A percentile compares a stretch with the other conserved stretches of the same genome.
phyloP scores from a whole-genome alignment of 2,888 invertebrate species.

The Lochmaea crataegi region DNA sequence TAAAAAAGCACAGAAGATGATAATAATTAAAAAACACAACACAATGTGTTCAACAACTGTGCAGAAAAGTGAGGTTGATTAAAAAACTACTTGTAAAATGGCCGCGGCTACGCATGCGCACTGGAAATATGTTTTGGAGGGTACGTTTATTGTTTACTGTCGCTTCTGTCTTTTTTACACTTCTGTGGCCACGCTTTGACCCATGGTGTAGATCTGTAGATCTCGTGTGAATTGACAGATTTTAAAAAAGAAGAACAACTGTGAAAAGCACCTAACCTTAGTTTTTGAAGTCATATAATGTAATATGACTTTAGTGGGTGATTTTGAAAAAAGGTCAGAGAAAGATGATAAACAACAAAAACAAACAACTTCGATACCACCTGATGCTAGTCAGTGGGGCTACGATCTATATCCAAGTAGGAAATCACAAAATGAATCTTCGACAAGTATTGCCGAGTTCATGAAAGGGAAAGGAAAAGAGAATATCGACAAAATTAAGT shows the following conservation, averaged over 20 bases:
- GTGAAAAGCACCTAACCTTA: background rate
- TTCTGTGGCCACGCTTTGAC: no score
- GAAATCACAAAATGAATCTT: slow-evolving; percentile 77
- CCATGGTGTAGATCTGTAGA: no score
- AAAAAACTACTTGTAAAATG: no score
- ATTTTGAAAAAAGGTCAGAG: slow-evolving; percentile 5
- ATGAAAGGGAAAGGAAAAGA: slow-evolving; percentile 74
- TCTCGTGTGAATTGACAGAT: background rate
- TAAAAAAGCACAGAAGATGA: no score
- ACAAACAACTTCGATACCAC: background rate
- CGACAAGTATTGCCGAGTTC: slow-evolving; percentile 32
- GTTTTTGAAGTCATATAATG: background rate
- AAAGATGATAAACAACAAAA: slow-evolving; percentile 4
- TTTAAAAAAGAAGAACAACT: background rate
- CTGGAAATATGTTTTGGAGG: no score
- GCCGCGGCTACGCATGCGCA: no score
- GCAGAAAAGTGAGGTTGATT: no score
- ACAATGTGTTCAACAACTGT: no score
- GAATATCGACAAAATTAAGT: slow-evolving; percentile 77
- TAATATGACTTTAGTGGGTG: slow-evolving; percentile 9
- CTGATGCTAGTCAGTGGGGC: slow-evolving; percentile 69
- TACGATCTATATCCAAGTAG: slow-evolving; percentile 88
- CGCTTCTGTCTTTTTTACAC: no score
- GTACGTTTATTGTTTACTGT: no score
- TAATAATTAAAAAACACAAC: no score